Evolutionary conservation across 2,797 vertebrate species (phyloP), one percentile per base, ranked within the genome.

Genomic region (Octomys mimax): DNA sequence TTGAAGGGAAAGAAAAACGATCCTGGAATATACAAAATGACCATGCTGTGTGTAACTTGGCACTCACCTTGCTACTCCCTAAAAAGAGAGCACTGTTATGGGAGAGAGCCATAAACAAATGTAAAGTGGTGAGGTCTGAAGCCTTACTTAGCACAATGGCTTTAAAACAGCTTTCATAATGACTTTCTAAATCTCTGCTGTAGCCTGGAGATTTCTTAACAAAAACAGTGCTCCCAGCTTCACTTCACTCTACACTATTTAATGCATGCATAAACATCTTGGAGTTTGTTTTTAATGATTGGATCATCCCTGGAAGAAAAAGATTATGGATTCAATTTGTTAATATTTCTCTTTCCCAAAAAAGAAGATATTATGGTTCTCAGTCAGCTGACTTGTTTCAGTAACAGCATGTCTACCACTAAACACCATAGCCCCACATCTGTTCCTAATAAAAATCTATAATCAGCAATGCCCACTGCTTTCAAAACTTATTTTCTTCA

Each of bases 401-500:
- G 33, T 93, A 96, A 94, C 87, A 96, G 94, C 52, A 64, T 81
- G 87, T 96, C 95, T 93, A 77, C 93, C 86, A 78, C 68, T 71
- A 59, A 93, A 95, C 94, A 49, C 92, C 87, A 68, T 9, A 92
- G 96, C 84, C 36, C 11, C 85, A 94, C 97, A 97, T 97, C 96
- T 98, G 97, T 92, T 97, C 87, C 87, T 96, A 96, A 97, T 97
- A 94, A 97, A 97, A 96, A 89, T 89, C 94, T 88, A 94, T 94
- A 94, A 97, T 96, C 96, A 90, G 94, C 87, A 94, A 87, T 97
- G 95, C 97, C 97, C 96, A 89, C 52, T 92, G 97, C 93, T 90
- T 97, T 97, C 96, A 97, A 92, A 98, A 94, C 90, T 90, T 87
- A 96, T 96, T 97, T 96, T 95, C 97, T 97, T 97, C 92, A 96